Conservation (phyloP, 2,888 invertebrate genomes). For the Oligia strigilis region DNA sequence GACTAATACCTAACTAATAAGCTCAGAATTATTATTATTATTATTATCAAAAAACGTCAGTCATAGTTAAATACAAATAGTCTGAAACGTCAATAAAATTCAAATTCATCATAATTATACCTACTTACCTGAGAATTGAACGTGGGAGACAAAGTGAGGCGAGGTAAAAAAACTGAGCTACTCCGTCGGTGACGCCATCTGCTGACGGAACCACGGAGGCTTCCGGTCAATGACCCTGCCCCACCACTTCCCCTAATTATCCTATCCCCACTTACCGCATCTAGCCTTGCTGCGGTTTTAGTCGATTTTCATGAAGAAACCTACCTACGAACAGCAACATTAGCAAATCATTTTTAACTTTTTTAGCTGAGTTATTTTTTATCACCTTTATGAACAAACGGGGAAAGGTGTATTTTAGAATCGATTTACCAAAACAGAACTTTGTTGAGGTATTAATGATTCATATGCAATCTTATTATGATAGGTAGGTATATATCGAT, state of each 20-base stretch:
- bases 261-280: conserved; percentile 73
- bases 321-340: conserved; percentile 33
- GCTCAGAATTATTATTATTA: conserved; percentile 11
- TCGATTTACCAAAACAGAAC: conserved; percentile 15
- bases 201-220: conserved; percentile 73
- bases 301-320: conserved; percentile 72
- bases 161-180: conserved; percentile 57
- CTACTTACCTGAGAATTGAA: conserved; percentile 51
- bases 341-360: conserved; percentile 29
- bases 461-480: conserved; percentile 8
- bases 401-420: conserved; percentile 14
- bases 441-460: conserved; percentile 25
- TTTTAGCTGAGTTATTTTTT: conserved; percentile 4
- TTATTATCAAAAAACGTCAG: conserved; percentile 33
- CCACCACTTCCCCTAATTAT: conserved; percentile 82
- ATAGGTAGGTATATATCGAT: conserved; percentile 11
- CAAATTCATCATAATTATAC: conserved; percentile 64
- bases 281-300: conserved; percentile 76
- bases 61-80: conserved; percentile 38
- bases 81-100: conserved; percentile 59
- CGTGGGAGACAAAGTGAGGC: conserved; percentile 63
- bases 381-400: conserved; percentile 14
- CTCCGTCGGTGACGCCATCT: conserved; percentile 70
- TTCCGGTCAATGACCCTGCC: conserved; percentile 79
- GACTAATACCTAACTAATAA: conserved; percentile 8